These are phyloP conservation scores for Icerya purchasi DNA, from an alignment of 2,888 invertebrate species.

Conservation along the genomic window DNA sequence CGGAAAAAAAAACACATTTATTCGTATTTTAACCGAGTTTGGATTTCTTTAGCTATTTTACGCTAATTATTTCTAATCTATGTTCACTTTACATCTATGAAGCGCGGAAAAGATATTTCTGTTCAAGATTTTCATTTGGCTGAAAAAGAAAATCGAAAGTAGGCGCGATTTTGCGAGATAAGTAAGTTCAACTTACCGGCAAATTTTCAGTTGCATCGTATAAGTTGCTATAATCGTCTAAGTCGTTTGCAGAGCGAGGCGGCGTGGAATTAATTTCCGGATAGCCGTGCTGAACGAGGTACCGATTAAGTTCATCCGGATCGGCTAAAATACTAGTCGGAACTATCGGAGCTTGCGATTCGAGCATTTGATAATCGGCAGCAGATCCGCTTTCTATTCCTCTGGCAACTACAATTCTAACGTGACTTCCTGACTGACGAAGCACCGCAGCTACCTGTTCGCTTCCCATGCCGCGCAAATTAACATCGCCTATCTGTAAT, in stretches of 20 bases:
- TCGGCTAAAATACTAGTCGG: constrained; percentile 77
- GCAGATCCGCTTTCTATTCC: constrained; percentile 39
- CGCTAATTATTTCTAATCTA: no score
- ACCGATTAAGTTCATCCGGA: constrained; percentile 64
- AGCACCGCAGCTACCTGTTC: constrained; percentile 91
- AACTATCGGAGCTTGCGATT: constrained; percentile 56
- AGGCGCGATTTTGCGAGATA: no score
- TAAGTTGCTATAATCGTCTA: constrained; percentile 4
- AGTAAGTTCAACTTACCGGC: no score
- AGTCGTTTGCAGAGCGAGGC: constrained; percentile 5
- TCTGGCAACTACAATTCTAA: constrained; percentile 81
- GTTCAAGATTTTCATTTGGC: no score
- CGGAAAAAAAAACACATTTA: no score
- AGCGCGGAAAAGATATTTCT: no score
- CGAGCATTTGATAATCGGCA: constrained; percentile 28
- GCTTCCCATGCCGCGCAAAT: constrained; percentile 85
- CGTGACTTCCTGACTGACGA: constrained; percentile 84
- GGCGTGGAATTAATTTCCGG: constrained; percentile 28
- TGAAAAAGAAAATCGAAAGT: no score
- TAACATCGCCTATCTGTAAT: constrained; percentile 82
- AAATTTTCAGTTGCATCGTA: constrained; percentile 6
- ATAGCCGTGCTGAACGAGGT: constrained; percentile 58
- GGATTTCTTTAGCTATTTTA: no score
- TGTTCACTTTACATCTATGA: no score
- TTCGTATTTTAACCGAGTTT: no score